These are phyloP conservation scores for Drosophila nigrodunni DNA, from an alignment of 1,140 invertebrate genomes.

Conservation along the genomic window DNA sequence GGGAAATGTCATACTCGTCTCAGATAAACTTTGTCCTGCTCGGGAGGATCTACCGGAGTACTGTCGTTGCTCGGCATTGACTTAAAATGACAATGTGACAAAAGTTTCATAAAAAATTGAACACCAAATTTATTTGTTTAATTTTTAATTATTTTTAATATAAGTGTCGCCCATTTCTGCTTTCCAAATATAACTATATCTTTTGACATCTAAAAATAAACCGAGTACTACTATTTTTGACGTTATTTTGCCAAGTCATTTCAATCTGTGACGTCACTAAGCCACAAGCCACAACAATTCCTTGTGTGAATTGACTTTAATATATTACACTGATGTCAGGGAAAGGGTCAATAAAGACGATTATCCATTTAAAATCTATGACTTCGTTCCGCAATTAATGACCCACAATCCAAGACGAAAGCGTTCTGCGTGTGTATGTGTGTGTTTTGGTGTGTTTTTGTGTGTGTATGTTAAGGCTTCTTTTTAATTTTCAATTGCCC, in stretches of 20 bases:
- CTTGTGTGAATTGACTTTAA: slow-evolving; percentile 31
- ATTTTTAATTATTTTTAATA: too few relatives aligned
- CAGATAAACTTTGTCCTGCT: slow-evolving; percentile 81
- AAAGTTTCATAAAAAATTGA: too few relatives aligned
- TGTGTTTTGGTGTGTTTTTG: background rate
- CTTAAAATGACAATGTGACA: background rate
- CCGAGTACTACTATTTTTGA: too few relatives aligned
- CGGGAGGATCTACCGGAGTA: slow-evolving; percentile 65
- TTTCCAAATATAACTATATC: too few relatives aligned
- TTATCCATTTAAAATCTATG: slow-evolving; percentile 59
- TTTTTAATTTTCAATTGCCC: slow-evolving; percentile 48
- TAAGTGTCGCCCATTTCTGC: too few relatives aligned
- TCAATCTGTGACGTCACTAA: slow-evolving; percentile 14
- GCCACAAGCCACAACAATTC: background rate
- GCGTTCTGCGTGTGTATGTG: background rate
- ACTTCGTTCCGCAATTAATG: slow-evolving; percentile 46
- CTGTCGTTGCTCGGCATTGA: slow-evolving; percentile 45
- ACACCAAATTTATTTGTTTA: too few relatives aligned
- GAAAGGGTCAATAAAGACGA: slow-evolving; percentile 51
- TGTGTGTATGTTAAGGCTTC: slow-evolving; percentile 16
- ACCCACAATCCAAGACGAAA: slow-evolving; percentile 35
- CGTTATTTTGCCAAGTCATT: background rate
- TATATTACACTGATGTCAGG: slow-evolving; percentile 40
- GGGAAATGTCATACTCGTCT: slow-evolving; percentile 85
- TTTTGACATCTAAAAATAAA: too few relatives aligned